Conservation (phyloP, 2,888 invertebrate genomes). For the Hirtodrosophila confusa region DNA sequence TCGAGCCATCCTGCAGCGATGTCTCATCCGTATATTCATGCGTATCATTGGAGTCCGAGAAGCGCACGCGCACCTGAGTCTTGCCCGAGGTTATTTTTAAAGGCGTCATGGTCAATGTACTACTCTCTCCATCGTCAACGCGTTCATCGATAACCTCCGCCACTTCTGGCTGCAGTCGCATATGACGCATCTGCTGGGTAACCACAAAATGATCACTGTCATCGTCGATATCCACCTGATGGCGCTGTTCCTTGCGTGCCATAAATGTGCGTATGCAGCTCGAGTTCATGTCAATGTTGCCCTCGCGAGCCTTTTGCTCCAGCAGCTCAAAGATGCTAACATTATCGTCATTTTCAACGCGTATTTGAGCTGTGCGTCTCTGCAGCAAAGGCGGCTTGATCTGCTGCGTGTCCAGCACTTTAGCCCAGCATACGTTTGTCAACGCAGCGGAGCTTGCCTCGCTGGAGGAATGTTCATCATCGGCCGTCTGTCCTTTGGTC, state of each 20-base stretch:
- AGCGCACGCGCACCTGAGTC: conserved; percentile 68
- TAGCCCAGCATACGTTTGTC: conserved; percentile 80
- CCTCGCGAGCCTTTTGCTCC: conserved; percentile 89
- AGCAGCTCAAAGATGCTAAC: conserved; percentile 91
- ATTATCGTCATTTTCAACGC: conserved; percentile 85
- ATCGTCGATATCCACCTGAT: conserved; percentile 82
- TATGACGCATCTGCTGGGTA: conserved; percentile 51
- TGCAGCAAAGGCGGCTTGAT: conserved; percentile 71
- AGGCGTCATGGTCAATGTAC: conserved; percentile 46
- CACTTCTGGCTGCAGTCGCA: conserved; percentile 65
- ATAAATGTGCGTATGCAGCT: conserved; percentile 86
- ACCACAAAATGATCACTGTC: conserved; percentile 64
- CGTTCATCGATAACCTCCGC: conserved; percentile 30
- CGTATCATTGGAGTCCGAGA: conserved; percentile 76
- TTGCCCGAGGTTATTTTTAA: conserved; percentile 44
- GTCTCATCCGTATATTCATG: conserved; percentile 68
- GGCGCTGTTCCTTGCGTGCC: conserved; percentile 63
- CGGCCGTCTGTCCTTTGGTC: conserved; percentile 25
- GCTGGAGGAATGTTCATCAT: conserved; percentile 52
- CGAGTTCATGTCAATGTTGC: conserved; percentile 89
- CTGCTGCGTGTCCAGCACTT: conserved; percentile 84
- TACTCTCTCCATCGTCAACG: conserved; percentile 31
- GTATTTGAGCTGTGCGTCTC: conserved; percentile 51
- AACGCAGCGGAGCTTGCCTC: conserved; percentile 40
- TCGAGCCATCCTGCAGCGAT: conserved; percentile 46